Conservation (phyloP, 1,140 invertebrate species). For the Melanaphis sacchari region DNA sequence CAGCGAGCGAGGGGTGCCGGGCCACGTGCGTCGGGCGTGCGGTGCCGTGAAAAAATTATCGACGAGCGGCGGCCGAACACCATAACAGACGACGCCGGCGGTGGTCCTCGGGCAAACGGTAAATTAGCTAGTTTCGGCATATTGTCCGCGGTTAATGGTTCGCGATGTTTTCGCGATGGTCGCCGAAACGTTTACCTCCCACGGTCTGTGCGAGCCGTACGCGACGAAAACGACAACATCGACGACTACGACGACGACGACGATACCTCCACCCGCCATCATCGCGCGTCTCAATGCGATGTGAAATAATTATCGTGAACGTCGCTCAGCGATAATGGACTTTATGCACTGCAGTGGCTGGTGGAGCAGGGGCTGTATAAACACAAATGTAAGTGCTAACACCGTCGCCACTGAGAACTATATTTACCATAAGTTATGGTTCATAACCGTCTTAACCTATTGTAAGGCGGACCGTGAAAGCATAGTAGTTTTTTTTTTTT, state of each 20-base stretch:
- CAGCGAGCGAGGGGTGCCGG: not conserved
- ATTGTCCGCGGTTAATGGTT: slow-evolving; percentile 57
- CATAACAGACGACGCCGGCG: slow-evolving; percentile 39
- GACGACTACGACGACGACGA: not conserved
- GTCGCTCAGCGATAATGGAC: slow-evolving; percentile 23
- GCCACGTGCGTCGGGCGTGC: not conserved
- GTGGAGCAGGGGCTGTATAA: not conserved
- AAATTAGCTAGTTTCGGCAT: slow-evolving; percentile 55
- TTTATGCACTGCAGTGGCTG: not conserved
- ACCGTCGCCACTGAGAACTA: not conserved
- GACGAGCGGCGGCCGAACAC: slow-evolving; percentile 18
- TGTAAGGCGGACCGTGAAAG: not conserved
- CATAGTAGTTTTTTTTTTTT: not conserved
- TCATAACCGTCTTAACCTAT: too few species aligned
- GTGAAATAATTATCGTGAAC: not conserved
- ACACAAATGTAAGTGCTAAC: not conserved
- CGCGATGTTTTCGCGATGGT: slow-evolving; percentile 52
- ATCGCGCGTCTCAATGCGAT: not conserved
- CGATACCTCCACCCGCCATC: not conserved
- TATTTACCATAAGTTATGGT: too few species aligned
- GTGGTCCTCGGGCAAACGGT: slow-evolving; percentile 23
- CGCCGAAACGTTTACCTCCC: slow-evolving; percentile 52
- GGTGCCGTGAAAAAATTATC: slow-evolving; percentile 28
- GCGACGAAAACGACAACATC: too few species aligned
- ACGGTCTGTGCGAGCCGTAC: not conserved